Conservation (phyloP, 2,797 vertebrate genomes). For the Podarcis lilfordi region DNA sequence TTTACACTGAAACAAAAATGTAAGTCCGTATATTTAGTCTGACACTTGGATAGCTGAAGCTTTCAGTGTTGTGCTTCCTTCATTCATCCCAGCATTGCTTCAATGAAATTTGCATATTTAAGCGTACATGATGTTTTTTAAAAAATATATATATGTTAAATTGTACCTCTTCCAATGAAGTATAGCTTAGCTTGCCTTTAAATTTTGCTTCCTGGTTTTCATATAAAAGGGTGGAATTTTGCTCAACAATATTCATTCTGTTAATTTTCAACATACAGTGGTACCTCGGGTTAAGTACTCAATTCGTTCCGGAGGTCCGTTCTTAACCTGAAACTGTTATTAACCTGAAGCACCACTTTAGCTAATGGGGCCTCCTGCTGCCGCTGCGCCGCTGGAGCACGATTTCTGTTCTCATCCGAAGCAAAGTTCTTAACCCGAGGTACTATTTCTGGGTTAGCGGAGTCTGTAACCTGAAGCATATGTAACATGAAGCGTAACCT, state of each 20-base stretch:
- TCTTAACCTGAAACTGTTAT: no score
- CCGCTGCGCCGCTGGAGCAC: accelerated
- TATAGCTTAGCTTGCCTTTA: constrained; percentile 46
- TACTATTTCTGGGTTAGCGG: no score
- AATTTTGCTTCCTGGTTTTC: constrained; percentile 49
- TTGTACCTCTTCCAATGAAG: not conserved
- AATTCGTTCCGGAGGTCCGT: no score
- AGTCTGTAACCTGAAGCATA: no score
- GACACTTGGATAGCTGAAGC: constrained; percentile 18
- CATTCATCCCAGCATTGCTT: constrained; percentile 16
- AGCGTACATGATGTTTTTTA: constrained; percentile 5
- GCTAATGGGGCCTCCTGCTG: no score
- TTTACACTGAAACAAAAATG: constrained; percentile 30
- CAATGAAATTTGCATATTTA: constrained; percentile 20
- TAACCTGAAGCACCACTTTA: no score
- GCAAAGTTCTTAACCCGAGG: no score
- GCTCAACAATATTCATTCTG: constrained; percentile 14
- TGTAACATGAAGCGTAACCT: no score
- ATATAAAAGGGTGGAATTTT: constrained; percentile 2
- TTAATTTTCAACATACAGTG: not conserved
- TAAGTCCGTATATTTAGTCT: constrained; percentile 42
- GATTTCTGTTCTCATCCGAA: no score
- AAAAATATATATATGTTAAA: not conserved
- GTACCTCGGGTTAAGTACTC: no score
- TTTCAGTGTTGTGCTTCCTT: not conserved